Evolutionary conservation across 2,113 vertebrate species (phyloP).

Genomic region (Lepisosteus osseus): DNA sequence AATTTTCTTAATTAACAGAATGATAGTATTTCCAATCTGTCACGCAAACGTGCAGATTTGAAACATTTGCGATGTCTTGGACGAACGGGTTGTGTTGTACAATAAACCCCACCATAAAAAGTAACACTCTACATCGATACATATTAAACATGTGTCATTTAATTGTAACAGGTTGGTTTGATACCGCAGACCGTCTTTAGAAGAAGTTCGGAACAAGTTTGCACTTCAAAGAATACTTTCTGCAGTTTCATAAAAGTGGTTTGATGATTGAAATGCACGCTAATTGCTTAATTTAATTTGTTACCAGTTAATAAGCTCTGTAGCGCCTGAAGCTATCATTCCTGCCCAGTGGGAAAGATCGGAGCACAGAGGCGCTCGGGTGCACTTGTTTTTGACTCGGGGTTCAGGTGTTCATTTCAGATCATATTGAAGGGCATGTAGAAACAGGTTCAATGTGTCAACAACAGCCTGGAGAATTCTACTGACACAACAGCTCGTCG

Average conservation of each 20-base stretch:
- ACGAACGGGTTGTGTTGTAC: no score
- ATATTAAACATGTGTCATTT: no score
- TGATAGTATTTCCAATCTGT: no score
- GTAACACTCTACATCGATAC: no score
- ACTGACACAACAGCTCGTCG: no score
- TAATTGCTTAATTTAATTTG: constrained; percentile 16
- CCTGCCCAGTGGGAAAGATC: background rate
- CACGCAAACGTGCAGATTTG: no score
- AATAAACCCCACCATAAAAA: no score
- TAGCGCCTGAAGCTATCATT: background rate
- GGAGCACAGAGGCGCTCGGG: background rate
- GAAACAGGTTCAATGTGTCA: constrained; percentile 49
- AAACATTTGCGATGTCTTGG: no score
- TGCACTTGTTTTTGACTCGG: background rate
- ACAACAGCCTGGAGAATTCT: constrained; percentile 41
- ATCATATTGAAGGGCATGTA: constrained; percentile 52
- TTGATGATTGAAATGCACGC: background rate
- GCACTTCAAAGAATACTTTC: background rate
- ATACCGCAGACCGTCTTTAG: no score
- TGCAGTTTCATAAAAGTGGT: background rate
- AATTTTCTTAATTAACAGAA: no score
- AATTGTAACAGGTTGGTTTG: no score
- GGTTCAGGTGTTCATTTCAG: constrained; percentile 45
- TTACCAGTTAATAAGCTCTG: constrained; percentile 1
- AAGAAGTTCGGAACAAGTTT: background rate